Base-by-base conservation (phyloP, 2,888 invertebrate species). In the Hydroisotoma schaefferi region DNA sequence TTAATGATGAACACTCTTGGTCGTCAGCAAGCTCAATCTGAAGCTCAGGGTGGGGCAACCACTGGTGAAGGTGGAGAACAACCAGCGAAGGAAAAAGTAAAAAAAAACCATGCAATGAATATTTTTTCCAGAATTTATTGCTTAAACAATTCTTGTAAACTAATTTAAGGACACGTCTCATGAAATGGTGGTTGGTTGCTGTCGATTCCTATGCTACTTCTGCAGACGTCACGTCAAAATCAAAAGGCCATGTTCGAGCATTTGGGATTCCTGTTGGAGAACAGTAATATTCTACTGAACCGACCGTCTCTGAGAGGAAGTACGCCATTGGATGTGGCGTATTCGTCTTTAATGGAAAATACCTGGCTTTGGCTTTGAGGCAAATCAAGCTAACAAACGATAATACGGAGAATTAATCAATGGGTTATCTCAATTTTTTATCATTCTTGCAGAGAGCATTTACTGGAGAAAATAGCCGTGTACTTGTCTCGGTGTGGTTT, bases 221-320 rank as follows among this genome's bases (percentile, higher is more conserved):
- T 99, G 99, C 77, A 85, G 99, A 46, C 99, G 0, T 95, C 97
- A 1, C 83, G 97, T 1, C 93, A 94, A 79, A 99, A 99, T 80
- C 99, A 99, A 78, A 94, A 97, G 76, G 99, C 99, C 2, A 99
- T 99, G 99, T 99, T 99, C 78, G 99, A 99, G 78, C 98, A 99
- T 78, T 90, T 99, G 73, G 91, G 94, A 77, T 99, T 99, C 78
- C 80, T 99, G 27, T 80, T 99, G 70, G 99, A 99, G 76, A 98
- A 99, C 82, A 95, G 97, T 73, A 97, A 98, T 75, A 99, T 99
- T 80, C 81, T 99, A 57, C 80, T 99, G 51, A 88, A 95, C 1
- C 83, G 97, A 53, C 98, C 98, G 0, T 97, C 95, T 61, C 79
- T 98, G 56, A 81, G 99, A 73, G 99, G 99, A 0, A 94, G 95